phyloP scores from a whole-genome alignment of 2,888 invertebrate genomes.

The Diogma glabrata region DNA sequence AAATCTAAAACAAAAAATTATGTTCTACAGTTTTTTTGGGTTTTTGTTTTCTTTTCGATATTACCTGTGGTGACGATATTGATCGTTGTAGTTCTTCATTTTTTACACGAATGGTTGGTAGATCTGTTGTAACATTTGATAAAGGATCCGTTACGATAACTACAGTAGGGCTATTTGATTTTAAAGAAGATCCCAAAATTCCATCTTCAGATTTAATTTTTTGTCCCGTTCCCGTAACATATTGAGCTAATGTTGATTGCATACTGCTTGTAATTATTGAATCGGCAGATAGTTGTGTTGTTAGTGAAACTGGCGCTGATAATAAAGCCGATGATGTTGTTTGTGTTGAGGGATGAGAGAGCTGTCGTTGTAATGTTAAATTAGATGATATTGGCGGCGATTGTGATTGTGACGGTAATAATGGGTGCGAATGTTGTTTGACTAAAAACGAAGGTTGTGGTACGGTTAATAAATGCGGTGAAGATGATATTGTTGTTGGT shows the following conservation, averaged over 20 bases:
- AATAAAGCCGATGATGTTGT: slow-evolving; percentile 13
- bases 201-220: slow-evolving; percentile 10
- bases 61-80: slow-evolving; percentile 49
- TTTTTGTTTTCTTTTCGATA: background rate
- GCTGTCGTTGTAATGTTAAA: slow-evolving; percentile 38
- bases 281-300: background rate
- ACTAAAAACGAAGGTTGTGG: slow-evolving; percentile 44
- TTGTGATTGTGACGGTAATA: slow-evolving; percentile 46
- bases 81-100: slow-evolving; percentile 49
- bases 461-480: slow-evolving; percentile 44
- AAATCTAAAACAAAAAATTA: background rate
- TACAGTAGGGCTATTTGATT: slow-evolving; percentile 33
- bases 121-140: slow-evolving; percentile 26
- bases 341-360: slow-evolving; percentile 37
- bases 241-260: slow-evolving; percentile 13
- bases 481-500: slow-evolving; percentile 28
- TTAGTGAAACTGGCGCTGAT: slow-evolving; percentile 1
- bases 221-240: slow-evolving; percentile 11
- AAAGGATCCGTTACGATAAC: slow-evolving; percentile 28
- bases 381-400: slow-evolving; percentile 23
- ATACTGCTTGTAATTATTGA: slow-evolving; percentile 9
- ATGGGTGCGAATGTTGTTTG: slow-evolving; percentile 56
- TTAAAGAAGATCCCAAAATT: slow-evolving; percentile 22
- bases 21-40: slow-evolving; percentile 13
- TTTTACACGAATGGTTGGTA: slow-evolving; percentile 38